Evolutionary conservation across 64 coral and sea anemone species (phyloP), one percentile per base, ranked within the genome.

Genomic region (Montipora capricornis): DNA sequence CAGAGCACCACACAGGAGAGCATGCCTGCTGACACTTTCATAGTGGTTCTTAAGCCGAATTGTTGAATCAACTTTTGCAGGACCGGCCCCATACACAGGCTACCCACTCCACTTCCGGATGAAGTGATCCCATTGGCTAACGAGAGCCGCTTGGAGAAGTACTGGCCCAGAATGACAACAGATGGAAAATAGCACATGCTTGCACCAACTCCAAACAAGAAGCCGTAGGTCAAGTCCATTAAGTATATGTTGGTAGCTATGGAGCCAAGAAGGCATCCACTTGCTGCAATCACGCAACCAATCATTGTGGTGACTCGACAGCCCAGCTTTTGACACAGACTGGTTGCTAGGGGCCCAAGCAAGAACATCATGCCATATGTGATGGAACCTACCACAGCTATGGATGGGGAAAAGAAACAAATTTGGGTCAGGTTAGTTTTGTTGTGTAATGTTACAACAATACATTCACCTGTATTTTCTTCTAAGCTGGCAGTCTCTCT

Each of bases 311-410:
- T 93, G 3, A 64, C 71, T 15, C 98, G 92, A 77, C 98, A 99
- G 51, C 95, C 88, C 0, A 96, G n/a, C 58, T 99, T 99, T 68
- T 92, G 79, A 79, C 95, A 96, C 74, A 99, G 67, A 6, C 95
- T 96, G 37, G 98, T 96, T 15, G 94, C 98, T 1, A 99, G 76
- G 12, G 98, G 98, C 9, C 98, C 98, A 77, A 94, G 77, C 8
- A 99, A 47, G 70, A 99, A 99, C 98, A 99, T 99, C 91, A 99
- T 92, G 8, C 98, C 98, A 67, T 99, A 99, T 12, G 95, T 96
- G 74, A 99, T 95, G 44, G 98, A 99, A 11, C 98, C 98, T 46
- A 99, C 95, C 98, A 89, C 91, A 70, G 96, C 96, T 98, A 73
- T 13, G 29, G 68, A 92, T 24, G 78, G 53, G 11, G 67, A 79